These are phyloP conservation scores for Antheraea yamamai DNA, from an alignment of 2,888 invertebrate species.

Conservation along the genomic window DNA sequence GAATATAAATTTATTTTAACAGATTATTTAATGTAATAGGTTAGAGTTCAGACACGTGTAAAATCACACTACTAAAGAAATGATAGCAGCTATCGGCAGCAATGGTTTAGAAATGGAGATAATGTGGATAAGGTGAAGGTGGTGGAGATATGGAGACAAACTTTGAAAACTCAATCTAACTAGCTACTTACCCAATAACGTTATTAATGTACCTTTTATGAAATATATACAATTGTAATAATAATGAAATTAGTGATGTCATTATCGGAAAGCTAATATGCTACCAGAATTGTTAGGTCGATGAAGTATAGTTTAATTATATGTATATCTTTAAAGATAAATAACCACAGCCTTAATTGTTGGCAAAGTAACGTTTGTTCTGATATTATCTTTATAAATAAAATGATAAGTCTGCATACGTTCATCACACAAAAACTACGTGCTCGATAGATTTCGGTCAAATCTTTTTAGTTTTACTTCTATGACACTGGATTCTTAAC, in stretches of 20 bases:
- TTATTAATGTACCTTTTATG: background rate
- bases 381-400: too few relatives aligned
- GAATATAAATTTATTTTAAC: conserved; percentile 60
- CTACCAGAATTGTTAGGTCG: too few relatives aligned
- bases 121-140: too few relatives aligned
- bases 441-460: too few relatives aligned
- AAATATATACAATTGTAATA: too few relatives aligned
- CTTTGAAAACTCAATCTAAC: background rate
- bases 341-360: background rate
- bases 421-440: too few relatives aligned
- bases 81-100: background rate
- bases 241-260: too few relatives aligned
- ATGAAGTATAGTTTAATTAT: too few relatives aligned
- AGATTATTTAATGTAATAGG: conserved; percentile 16
- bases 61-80: background rate
- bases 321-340: background rate
- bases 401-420: too few relatives aligned
- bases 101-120: background rate
- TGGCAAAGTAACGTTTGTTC: background rate
- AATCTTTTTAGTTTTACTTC: too few relatives aligned
- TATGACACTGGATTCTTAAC: too few relatives aligned
- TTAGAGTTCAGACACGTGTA: background rate
- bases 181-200: background rate
- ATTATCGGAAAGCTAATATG: too few relatives aligned
- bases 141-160: background rate